phyloP scores from a whole-genome alignment of 2,113 vertebrate species.

The Arothron firmamentum region DNA sequence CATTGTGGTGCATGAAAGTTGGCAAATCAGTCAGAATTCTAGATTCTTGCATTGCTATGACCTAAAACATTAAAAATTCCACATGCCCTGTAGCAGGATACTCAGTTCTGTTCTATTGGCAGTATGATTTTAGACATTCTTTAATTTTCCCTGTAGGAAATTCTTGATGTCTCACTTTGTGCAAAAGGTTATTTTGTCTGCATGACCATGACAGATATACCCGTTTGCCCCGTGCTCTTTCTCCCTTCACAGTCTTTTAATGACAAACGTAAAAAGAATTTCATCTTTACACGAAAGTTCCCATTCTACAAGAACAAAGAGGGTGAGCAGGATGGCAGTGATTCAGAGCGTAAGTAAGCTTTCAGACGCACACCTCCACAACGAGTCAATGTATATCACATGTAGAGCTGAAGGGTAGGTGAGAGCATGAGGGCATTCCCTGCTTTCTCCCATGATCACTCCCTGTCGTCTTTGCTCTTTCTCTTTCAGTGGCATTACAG shows the following conservation, averaged over 20 bases:
- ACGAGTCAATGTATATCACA: constrained; percentile 60
- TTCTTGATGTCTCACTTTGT: constrained; percentile 70
- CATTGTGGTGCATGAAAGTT: background rate
- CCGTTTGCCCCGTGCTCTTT: constrained; percentile 96
- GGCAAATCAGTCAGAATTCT: too few relatives aligned
- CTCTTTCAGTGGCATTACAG: constrained; percentile 7
- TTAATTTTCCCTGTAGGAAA: background rate
- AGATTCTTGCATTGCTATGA: too few relatives aligned
- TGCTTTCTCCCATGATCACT: constrained; percentile 40
- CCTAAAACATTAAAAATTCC: too few relatives aligned
- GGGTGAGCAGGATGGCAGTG: constrained; percentile 95
- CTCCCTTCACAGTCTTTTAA: constrained; percentile 99
- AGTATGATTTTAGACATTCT: background rate
- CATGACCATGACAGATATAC: constrained; percentile 93
- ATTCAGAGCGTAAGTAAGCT: constrained; percentile 96
- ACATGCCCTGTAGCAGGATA: background rate
- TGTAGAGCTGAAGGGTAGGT: constrained; percentile 66
- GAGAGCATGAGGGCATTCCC: constrained; percentile 64
- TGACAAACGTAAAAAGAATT: constrained; percentile 99
- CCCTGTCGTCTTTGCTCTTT: constrained; percentile 54
- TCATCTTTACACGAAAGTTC: constrained; percentile 99
- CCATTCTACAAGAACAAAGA: constrained; percentile 99
- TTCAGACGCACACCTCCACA: constrained; percentile 66
- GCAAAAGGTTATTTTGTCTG: constrained; percentile 87
- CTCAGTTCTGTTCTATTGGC: too few relatives aligned